These are phyloP conservation scores for Pangasius djambal DNA, from an alignment of 2,797 vertebrate species.

Conservation along the genomic window DNA sequence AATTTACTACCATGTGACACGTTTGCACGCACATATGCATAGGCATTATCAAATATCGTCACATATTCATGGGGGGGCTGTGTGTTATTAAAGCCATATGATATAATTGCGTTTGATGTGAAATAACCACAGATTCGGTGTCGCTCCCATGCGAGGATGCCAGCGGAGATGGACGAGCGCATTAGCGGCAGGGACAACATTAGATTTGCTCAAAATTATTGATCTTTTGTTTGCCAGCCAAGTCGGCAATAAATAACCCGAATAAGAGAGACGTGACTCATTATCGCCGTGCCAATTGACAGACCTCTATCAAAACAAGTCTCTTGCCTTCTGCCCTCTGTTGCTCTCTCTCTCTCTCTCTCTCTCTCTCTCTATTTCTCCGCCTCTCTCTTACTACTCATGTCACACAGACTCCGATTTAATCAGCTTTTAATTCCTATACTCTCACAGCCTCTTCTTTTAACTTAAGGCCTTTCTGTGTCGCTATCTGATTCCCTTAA, in stretches of 20 bases:
- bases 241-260: slow-evolving; percentile 82
- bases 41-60: slow-evolving; percentile 62
- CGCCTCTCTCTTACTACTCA: slow-evolving; percentile 64
- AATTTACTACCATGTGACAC: slow-evolving; percentile 74
- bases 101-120: slow-evolving; percentile 84
- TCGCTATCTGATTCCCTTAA: slow-evolving; percentile 82
- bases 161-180: slow-evolving; percentile 83
- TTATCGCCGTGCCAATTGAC: slow-evolving; percentile 82
- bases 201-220: slow-evolving; percentile 88
- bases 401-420: slow-evolving; percentile 42
- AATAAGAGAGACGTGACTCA: slow-evolving; percentile 81
- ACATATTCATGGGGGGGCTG: slow-evolving; percentile 59
- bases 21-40: slow-evolving; percentile 67
- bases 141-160: slow-evolving; percentile 79
- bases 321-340: slow-evolving; percentile 60
- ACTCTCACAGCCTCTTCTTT: slow-evolving; percentile 60
- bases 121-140: slow-evolving; percentile 82
- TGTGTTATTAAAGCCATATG: slow-evolving; percentile 80
- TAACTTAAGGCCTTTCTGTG: slow-evolving; percentile 74
- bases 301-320: slow-evolving; percentile 80
- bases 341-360: slow-evolving; percentile 67
- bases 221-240: slow-evolving; percentile 87
- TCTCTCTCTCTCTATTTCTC: slow-evolving; percentile 67
- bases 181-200: slow-evolving; percentile 84
- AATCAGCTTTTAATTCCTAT: slow-evolving; percentile 63